Evolutionary conservation across 2,888 invertebrate genomes (phyloP), one percentile per base, ranked within the genome.

Genomic region (Heteromyza rotundicornis): DNA sequence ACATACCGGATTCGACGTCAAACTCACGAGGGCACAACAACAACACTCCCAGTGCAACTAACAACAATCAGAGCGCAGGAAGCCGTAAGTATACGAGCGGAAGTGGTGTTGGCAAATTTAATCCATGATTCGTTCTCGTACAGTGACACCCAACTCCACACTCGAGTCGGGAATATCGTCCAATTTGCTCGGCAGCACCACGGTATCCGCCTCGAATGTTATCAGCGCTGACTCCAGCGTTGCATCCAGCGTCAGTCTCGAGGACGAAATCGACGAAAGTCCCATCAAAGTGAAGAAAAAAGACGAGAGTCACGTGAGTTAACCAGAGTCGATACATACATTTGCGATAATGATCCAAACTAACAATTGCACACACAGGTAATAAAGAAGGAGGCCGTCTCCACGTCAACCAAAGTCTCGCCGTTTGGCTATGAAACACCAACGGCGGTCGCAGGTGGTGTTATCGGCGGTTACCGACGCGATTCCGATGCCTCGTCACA

Each of bases 41-140:
- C 82, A 92, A 92, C 81, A 92, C 92, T 49, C 91, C 90, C 20
- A 91, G 89, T 79, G 91, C 90, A 59, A 91, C 91, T 63, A 89
- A 89, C 74, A 92, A 90, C 80, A 92, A 90, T 82, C 87, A 86
- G 76, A 88, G 79, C 68, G 79, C 81, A 53, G 83, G 84, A 70
- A 83, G 79, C 63, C 75, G 83, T 83, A 82, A 78, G 79, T 72
- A 47, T 19, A 8, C 7, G 16, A 20, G 12, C 17, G 47, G 20
- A 47, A 19, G 20, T 20, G 2, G 47, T 12, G 16, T 0, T 16
- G 19, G 2, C 22, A 20, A 36, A 51, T 14, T 56, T 17, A 47
- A 49, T 35, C 17, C 17, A 17, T 47, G 5, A 47, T 20, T 17
- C 5, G 5, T 23, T 19, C 17, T 49, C 8, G 19, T 16, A n/a